Base-by-base conservation (phyloP, 2,113 vertebrate species). In the Eptatretus burgeri region DNA sequence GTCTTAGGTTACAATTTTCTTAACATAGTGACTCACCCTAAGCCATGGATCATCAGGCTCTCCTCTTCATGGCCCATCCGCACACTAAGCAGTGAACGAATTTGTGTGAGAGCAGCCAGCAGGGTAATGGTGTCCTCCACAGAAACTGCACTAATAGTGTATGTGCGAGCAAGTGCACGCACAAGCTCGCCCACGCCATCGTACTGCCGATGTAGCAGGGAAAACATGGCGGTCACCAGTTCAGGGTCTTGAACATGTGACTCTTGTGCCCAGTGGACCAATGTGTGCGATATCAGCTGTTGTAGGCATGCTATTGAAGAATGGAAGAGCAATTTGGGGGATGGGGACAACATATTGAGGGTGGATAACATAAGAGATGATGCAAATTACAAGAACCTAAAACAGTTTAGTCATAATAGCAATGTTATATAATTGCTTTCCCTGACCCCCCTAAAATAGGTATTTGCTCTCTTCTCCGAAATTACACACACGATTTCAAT, bases 201-300 rank as follows among this genome's bases (percentile, higher is more conserved):
- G 1, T 93, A 94, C 65, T 95, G 88, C 3, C 87, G 78, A 64
- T 95, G 88, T 0, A 95, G 76, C 66, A 95, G 65, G 49, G 91
- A 81, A 64, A 95, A 95, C 88, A 95, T 95, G 69, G 85, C 87
- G 67, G 84, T 74, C 74, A 95, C 85, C 68, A 95, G 69, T 63
- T 93, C 88, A 0, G 88, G 83, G 68, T 93, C 88, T 68, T 93
- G 87, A 19, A 95, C 93, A 11, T 89, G 80, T 0, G 84, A 87
- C 71, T 95, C 88, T 71, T 95, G 88, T 50, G 88, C 82, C 88
- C 88, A 95, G 49, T 83, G 84, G 5, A 95, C 87, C 84, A 95
- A 88, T 0, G 87, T 95, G 50, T 93, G 82, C 0, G 85, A 93
- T 62, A 94, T 87, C 69, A 95, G 19, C 70, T 94, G 85, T 73